phyloP scores from a whole-genome alignment of 2,888 invertebrate species.

The Myathropa florea region DNA sequence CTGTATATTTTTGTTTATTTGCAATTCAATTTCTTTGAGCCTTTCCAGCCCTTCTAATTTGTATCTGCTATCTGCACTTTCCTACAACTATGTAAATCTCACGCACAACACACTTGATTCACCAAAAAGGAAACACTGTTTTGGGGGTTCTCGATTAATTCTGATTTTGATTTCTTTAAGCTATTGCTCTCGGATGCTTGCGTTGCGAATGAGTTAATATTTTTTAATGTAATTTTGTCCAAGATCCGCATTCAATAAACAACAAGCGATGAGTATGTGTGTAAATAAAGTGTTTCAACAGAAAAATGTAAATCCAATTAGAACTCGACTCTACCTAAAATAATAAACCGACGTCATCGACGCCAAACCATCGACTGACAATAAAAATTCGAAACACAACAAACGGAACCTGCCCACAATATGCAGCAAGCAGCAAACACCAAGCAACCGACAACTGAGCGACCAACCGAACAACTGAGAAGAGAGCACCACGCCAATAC shows the following conservation, averaged over 20 bases:
- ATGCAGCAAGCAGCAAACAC: background rate
- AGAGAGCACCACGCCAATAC: conserved; percentile 46
- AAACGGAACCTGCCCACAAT: conserved; percentile 72
- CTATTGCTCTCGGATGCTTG: conserved; percentile 63
- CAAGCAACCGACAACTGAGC: background rate
- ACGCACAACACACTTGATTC: conserved; percentile 33
- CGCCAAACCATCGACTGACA: conserved; percentile 74
- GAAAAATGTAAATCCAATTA: conserved; percentile 42
- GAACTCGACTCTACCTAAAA: conserved; percentile 53
- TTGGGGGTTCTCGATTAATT: conserved; percentile 9
- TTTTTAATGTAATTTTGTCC: conserved; percentile 24
- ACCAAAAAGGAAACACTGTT: conserved; percentile 39
- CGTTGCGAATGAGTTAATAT: background rate
- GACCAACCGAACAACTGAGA: no score
- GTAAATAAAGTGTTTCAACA: conserved; percentile 23
- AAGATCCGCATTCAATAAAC: conserved; percentile 68
- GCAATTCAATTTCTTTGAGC: background rate
- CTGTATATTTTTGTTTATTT: conserved; percentile 4
- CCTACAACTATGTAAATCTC: background rate
- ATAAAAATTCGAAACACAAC: conserved; percentile 73
- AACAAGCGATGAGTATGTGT: conserved; percentile 19
- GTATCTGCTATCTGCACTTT: conserved; percentile 29
- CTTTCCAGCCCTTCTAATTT: conserved; percentile 18
- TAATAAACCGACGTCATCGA: conserved; percentile 74
- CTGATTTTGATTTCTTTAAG: conserved; percentile 4